A percentile compares a stretch with the other conserved stretches of the same genome.
phyloP scores from a whole-genome alignment of 2,797 vertebrate species.

The Lagocephalus sceleratus region DNA sequence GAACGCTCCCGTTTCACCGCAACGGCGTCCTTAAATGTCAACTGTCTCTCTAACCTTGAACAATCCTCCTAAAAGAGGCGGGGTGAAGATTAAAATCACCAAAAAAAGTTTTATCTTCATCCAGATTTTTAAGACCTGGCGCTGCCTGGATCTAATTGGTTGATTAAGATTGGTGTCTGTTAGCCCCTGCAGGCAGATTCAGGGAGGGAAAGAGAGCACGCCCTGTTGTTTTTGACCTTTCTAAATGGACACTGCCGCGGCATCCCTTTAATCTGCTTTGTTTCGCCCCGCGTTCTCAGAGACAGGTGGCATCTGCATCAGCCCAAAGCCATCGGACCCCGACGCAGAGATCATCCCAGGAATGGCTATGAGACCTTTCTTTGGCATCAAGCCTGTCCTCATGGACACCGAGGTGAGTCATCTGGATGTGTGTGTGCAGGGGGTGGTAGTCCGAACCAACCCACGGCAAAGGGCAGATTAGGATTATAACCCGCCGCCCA shows the following conservation, averaged over 20 bases:
- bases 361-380: constrained; percentile 97
- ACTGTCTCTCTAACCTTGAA: too few relatives aligned
- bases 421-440: constrained; percentile 11
- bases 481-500: constrained; percentile 42
- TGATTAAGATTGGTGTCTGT: background rate
- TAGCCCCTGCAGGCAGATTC: background rate
- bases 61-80: too few relatives aligned
- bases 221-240: background rate
- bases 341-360: constrained; percentile 87
- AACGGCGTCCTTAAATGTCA: too few relatives aligned
- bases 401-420: constrained; percentile 82
- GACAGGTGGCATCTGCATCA: constrained; percentile 94
- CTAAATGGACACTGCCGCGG: background rate
- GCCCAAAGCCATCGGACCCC: constrained; percentile 86
- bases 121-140: too few relatives aligned
- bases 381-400: constrained; percentile 83
- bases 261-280: constrained; percentile 9
- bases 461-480: constrained; percentile 50
- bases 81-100: too few relatives aligned
- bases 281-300: constrained; percentile 70
- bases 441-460: constrained; percentile 12
- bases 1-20: too few relatives aligned
- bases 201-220: background rate
- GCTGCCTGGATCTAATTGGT: too few relatives aligned
- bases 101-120: too few relatives aligned